Conservation (phyloP, 2,888 invertebrate species). For the Philaethria dido region DNA sequence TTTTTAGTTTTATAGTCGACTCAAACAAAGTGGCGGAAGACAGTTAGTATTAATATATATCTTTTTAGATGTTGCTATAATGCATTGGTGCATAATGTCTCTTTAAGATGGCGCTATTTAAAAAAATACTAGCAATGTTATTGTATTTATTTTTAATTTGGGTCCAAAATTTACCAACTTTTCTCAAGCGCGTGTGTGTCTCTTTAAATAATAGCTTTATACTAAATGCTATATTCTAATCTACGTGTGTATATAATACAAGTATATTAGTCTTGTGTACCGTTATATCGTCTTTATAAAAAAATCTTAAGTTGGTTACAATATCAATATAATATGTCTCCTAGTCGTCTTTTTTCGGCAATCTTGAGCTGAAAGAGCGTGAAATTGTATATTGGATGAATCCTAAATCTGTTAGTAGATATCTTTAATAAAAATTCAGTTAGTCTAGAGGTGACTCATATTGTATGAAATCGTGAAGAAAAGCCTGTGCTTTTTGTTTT, state of each 20-base stretch:
- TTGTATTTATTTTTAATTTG: no score
- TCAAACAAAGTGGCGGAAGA: no score
- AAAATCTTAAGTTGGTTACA: neutral
- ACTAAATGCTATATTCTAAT: neutral
- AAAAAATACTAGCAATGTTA: no score
- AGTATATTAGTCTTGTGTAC: neutral
- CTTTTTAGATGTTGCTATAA: no score
- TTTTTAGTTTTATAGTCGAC: no score
- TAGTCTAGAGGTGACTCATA: neutral
- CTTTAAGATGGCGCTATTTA: no score
- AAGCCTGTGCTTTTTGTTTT: neutral
- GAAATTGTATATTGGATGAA: constrained; percentile 1
- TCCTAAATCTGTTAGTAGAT: neutral
- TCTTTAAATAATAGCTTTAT: neutral
- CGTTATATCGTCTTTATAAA: neutral
- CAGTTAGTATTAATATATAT: no score
- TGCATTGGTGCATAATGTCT: no score
- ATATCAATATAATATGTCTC: neutral
- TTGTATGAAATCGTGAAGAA: neutral
- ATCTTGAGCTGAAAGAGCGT: constrained; percentile 1
- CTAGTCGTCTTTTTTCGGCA: constrained; percentile 6
- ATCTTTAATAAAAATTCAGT: neutral
- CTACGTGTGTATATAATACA: neutral
- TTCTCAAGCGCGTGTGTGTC: no score
- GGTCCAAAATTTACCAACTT: no score